Conservation (phyloP, 1,140 invertebrate species). For the Lepidurus packardi region DNA sequence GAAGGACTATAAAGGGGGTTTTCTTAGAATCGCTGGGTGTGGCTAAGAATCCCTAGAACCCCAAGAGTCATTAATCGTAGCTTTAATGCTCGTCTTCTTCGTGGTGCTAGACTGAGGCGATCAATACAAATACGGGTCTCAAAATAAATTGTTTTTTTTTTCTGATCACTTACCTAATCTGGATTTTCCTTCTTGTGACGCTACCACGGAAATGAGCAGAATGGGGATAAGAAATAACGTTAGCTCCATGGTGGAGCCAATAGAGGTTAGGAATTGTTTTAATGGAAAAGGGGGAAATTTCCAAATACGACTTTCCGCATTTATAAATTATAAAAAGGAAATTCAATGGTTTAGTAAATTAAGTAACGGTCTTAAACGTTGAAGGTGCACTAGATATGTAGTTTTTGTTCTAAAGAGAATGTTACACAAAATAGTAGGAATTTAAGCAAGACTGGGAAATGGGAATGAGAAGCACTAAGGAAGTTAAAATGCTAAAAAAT, state of each 20-base stretch:
- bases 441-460: not conserved
- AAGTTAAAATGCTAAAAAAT: not conserved
- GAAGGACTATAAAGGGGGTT: not conserved
- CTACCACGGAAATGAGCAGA: constrained; percentile 20
- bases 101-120: not conserved
- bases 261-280: constrained; percentile 30
- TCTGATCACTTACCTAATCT: not conserved
- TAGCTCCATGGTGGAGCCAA: not conserved
- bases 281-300: not conserved
- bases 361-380: too few relatives aligned
- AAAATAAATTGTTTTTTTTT: constrained; percentile 20
- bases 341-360: too few relatives aligned
- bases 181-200: constrained; percentile 23
- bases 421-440: not conserved
- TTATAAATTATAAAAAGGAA: not conserved
- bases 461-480: not conserved
- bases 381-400: too few relatives aligned
- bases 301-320: not conserved
- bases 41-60: not conserved
- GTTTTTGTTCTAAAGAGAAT: too few relatives aligned
- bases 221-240: constrained; percentile 37
- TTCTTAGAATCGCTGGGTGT: not conserved
- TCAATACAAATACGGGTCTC: constrained; percentile 10
- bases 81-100: constrained; percentile 10
- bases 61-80: not conserved